Evolutionary conservation across 2,113 vertebrate species (phyloP).

Genomic region (Forbesichthys papilliferus): DNA sequence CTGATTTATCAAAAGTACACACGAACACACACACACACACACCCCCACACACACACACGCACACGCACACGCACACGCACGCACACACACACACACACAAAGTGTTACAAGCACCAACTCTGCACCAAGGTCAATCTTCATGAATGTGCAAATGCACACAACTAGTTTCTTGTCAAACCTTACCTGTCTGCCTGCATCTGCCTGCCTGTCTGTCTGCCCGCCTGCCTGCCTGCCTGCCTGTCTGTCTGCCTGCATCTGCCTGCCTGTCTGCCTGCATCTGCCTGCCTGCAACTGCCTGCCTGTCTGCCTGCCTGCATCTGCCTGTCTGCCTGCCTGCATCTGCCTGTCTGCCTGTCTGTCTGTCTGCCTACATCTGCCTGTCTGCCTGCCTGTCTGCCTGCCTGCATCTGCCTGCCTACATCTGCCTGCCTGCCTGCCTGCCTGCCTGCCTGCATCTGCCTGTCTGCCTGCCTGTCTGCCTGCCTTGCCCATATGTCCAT

Average conservation of each 20-base stretch:
- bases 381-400: too few species aligned
- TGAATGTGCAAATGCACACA: constrained; percentile 38
- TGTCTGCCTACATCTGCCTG: too few species aligned
- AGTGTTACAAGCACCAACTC: constrained; percentile 20
- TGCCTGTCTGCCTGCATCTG: neutral
- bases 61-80: constrained; percentile 39
- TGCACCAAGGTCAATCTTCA: constrained; percentile 44
- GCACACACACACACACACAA: constrained; percentile 15
- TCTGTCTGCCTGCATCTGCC: neutral
- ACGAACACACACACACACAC: too few species aligned
- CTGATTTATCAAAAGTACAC: too few species aligned
- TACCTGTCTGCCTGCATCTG: neutral
- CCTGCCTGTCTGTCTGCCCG: too few species aligned
- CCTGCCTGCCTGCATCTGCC: too few species aligned
- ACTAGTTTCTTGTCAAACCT: constrained; percentile 21
- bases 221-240: too few species aligned
- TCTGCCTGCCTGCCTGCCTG: too few species aligned
- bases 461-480: neutral
- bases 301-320: too few species aligned
- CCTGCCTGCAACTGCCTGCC: too few species aligned
- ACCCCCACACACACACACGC: neutral
- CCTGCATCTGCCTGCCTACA: too few species aligned
- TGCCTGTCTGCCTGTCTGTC: neutral
- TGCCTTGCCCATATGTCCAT: neutral
- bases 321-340: neutral